These are phyloP conservation scores for Drosophila mimetica DNA, from an alignment of 2,888 invertebrate genomes.

Conservation along the genomic window DNA sequence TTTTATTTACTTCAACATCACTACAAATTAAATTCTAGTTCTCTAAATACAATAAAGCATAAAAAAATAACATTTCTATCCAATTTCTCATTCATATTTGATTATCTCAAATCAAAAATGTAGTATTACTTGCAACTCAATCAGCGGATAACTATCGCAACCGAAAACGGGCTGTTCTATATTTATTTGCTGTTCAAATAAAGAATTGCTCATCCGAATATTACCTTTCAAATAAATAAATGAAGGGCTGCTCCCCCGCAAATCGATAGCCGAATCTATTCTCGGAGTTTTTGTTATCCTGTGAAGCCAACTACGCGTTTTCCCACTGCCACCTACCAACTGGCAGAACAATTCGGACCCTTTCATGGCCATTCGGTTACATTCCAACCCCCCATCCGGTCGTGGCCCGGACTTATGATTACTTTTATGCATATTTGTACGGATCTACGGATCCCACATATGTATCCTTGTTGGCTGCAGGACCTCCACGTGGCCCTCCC, in stretches of 20 bases:
- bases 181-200: constrained; percentile 14
- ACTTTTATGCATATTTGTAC: constrained; percentile 51
- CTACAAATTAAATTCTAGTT: no score
- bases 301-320: constrained; percentile 34
- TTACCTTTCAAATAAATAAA: constrained; percentile 26
- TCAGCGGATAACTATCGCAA: constrained; percentile 2
- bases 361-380: constrained; percentile 18
- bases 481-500: constrained; percentile 22
- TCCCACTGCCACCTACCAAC: constrained; percentile 15
- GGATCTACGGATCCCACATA: constrained; percentile 17
- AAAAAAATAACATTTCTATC: no score
- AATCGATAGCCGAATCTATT: constrained; percentile 34
- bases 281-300: constrained; percentile 15
- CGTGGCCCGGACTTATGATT: constrained; percentile 32
- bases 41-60: no score
- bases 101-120: not conserved
- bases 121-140: not conserved
- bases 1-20: no score
- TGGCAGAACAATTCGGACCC: constrained; percentile 36
- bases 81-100: no score
- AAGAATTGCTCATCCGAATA: constrained; percentile 17
- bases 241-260: not conserved
- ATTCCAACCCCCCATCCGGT: constrained; percentile 10
- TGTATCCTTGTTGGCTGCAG: constrained; percentile 3
- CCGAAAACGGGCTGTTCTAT: not conserved